A percentile compares a stretch with the other conserved stretches of the same genome.
These are phyloP conservation scores for Drosophila subobscura DNA, from an alignment of 1,140 invertebrate genomes.

Conservation along the genomic window DNA sequence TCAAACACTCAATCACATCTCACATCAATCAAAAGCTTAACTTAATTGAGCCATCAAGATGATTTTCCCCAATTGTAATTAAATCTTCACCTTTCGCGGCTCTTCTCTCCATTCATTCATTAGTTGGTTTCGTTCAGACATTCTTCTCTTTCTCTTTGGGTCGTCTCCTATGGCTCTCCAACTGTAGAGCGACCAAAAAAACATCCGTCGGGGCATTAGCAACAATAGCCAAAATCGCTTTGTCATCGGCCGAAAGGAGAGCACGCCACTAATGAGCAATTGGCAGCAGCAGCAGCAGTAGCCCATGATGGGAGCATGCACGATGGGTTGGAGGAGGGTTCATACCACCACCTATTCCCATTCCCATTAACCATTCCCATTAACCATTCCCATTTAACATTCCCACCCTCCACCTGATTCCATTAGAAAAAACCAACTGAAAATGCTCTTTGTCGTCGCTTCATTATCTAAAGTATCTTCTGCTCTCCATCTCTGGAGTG, in stretches of 20 bases:
- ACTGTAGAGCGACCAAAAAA: conserved; percentile 9
- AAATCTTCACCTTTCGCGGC: conserved; percentile 4
- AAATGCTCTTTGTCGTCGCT: conserved; percentile 16
- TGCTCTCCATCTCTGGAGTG: conserved; percentile 1
- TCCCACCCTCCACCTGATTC: too few relatives aligned
- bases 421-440: too few relatives aligned
- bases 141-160: neutral
- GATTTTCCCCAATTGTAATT: conserved; percentile 4
- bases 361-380: too few relatives aligned
- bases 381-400: too few relatives aligned
- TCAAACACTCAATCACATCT: conserved; percentile 23
- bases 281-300: conserved; percentile 1
- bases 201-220: conserved; percentile 27
- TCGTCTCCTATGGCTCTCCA: neutral
- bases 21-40: conserved; percentile 20
- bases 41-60: conserved; percentile 7
- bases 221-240: conserved; percentile 7
- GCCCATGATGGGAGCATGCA: too few relatives aligned
- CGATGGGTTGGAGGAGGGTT: neutral
- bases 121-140: neutral
- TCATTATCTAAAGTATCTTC: conserved; percentile 38
- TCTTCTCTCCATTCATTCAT: conserved; percentile 6
- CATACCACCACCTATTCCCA: neutral
- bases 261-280: conserved; percentile 43
- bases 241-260: conserved; percentile 34